Base-by-base conservation (phyloP, 2,797 vertebrate species). In the Pseudomugil tenellus region DNA sequence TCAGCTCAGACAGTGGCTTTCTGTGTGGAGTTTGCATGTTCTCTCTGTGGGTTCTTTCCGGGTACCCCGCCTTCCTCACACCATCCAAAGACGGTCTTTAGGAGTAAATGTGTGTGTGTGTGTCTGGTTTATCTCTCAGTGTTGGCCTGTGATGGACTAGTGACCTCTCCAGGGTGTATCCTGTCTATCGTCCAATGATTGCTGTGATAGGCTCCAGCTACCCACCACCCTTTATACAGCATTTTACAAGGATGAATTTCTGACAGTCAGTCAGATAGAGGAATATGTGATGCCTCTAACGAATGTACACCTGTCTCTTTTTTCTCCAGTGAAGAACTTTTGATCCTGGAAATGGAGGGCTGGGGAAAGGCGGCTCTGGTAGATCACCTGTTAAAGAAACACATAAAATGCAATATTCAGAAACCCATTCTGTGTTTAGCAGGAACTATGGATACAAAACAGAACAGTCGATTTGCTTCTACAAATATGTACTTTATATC, bases 251-350 rank as follows among this genome's bases (percentile, higher is more conserved):
- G 19, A 63, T n/a, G 1, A 70, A 67, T 66, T 67, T 35, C 7
- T 6, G 76, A 52, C 14, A 46, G 43, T 46, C 8, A 21, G 8
- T 19, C 10, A 3, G 19, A 43, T 21, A 46, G 43, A 46, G n/a
- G 43, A 46, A 46, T 46, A 21, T 46, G n/a, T 46, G n/a, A 43
- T 67, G 51, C 19, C 17, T 41, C 13, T 17, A 74, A 55, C 12
- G 41, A 55, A 55, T 16, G 19, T 66, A 46, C 68, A 92, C 94
- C 88, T 95, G 92, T 94, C 94, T 94, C 81, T 93, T 95, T 80
- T 86, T 93, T 77, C 94, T 93, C 66, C 86, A 83, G 66, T 87
- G 92, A 66, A 90, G 64, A 52, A 68, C 83, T 77, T 82, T 91
- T 58, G 91, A 87, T 29, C 85, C 89, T 0, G 90, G 83, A 70